Base-by-base conservation (phyloP, 2,888 invertebrate species). In the Nemotelus pantherinus region DNA sequence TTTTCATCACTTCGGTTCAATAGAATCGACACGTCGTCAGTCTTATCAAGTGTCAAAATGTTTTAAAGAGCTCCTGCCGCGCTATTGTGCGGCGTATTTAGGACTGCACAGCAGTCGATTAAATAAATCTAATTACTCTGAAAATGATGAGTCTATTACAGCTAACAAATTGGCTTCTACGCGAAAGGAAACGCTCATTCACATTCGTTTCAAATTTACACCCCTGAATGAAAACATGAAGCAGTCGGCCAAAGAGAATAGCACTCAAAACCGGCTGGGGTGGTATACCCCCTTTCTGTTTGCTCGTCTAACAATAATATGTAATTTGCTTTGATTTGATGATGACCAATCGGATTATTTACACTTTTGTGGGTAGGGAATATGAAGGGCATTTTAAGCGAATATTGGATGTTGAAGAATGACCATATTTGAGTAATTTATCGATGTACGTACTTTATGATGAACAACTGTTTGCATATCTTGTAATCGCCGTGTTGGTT, bases 41-140 rank as follows among this genome's bases (percentile, higher is more conserved):
- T 74, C 74, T 74, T 39, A 63, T 74, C 74, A 74, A 60, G 74
- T 74, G 74, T 43, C 74, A 74, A 74, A 74, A 74, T 74, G 74
- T 74, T 74, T 74, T n/a, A 74, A 63, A 39, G 48, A 47, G 60
- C 60, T 45, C 74, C 74, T 50, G 74, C 48, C 39, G 74, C 25
- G 74, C 41, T 63, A 63, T 74, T 74, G 50, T 63, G 25, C 25
- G 47, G 25, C 63, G 74, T 50, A 74, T 45, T 74, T 74, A 60
- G 58, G 48, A 60, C 10, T 47, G 60, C 77, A 68, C 77, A 68
- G 77, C 58, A 67, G 67, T 58, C n/a, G 68, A 45, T 57, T 68
- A 77, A 77, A 68, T 65, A 77, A 67, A 77, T 77, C 77, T 68
- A 77, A 77, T 77, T 77, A 77, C 77, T 57, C 39, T 48, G 57